A percentile compares a stretch with the other conserved stretches of the same genome.
Conservation (phyloP, 2,888 invertebrate genomes). For the Amaurobius ferox region DNA sequence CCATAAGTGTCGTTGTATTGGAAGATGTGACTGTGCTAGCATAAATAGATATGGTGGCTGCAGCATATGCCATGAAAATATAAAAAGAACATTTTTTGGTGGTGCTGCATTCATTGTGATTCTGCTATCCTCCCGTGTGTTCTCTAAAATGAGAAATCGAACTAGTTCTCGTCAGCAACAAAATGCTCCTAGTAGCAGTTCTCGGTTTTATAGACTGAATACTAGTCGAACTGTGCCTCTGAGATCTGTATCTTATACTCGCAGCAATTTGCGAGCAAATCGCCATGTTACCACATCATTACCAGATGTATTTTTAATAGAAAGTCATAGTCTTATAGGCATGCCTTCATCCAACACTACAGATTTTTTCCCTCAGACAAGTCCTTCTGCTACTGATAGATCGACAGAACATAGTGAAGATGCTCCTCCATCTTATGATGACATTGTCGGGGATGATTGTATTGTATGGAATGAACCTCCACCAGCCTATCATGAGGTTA, state of each 20-base stretch:
- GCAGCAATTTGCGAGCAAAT: constrained; percentile 38
- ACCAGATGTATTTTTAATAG: constrained; percentile 68
- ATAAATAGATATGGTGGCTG: constrained; percentile 55
- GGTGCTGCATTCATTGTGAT: constrained; percentile 65
- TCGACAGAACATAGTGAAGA: constrained; percentile 47
- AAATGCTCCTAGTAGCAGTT: constrained; percentile 25
- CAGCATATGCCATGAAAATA: constrained; percentile 67
- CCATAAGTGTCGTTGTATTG: constrained; percentile 65
- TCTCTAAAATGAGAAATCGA: constrained; percentile 46
- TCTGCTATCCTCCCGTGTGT: constrained; percentile 51
- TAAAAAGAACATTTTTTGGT: constrained; percentile 68
- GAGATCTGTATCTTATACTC: constrained; percentile 53
- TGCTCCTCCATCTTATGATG: constrained; percentile 65
- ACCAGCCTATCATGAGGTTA: constrained; percentile 62
- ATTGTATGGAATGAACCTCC: constrained; percentile 68
- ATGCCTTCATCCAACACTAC: constrained; percentile 59
- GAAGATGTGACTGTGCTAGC: constrained; percentile 60
- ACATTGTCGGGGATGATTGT: constrained; percentile 56
- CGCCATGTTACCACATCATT: constrained; percentile 52
- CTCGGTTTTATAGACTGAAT: constrained; percentile 41
- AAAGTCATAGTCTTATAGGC: constrained; percentile 54
- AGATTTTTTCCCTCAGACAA: constrained; percentile 47
- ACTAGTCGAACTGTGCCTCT: constrained; percentile 62
- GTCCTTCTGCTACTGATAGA: constrained; percentile 43
- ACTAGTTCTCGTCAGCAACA: constrained; percentile 52